phyloP scores from a whole-genome alignment of 1,140 invertebrate species.

The Hycleus phaleratus region DNA sequence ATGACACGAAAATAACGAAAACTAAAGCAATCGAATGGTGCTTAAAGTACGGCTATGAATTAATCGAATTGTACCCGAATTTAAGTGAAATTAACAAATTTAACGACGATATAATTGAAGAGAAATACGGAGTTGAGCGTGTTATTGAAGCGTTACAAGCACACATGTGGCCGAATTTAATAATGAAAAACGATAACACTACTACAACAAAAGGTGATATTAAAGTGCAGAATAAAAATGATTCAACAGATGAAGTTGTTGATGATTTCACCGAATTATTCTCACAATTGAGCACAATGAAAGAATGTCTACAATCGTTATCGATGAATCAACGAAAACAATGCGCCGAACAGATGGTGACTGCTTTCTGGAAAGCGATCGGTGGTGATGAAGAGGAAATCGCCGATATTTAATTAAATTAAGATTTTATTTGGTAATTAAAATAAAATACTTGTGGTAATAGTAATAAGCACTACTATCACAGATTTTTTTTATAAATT shows the following conservation, averaged over 20 bases:
- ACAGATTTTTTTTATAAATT: background rate
- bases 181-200: slow-evolving; percentile 51
- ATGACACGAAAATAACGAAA: slow-evolving; percentile 34
- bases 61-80: slow-evolving; percentile 59
- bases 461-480: too few species aligned
- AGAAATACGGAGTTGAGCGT: slow-evolving; percentile 61
- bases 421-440: too few species aligned
- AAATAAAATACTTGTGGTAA: too few species aligned
- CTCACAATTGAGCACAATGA: slow-evolving; percentile 55
- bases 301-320: slow-evolving; percentile 57
- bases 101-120: slow-evolving; percentile 48
- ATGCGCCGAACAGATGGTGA: slow-evolving; percentile 69
- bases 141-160: slow-evolving; percentile 69
- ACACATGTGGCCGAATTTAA: slow-evolving; percentile 69
- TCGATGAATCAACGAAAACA: slow-evolving; percentile 56
- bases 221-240: slow-evolving; percentile 16
- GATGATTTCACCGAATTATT: slow-evolving; percentile 58
- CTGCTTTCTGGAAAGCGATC: slow-evolving; percentile 71
- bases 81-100: too few species aligned
- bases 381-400: slow-evolving; percentile 68
- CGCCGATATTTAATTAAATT: slow-evolving; percentile 34
- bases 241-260: slow-evolving; percentile 42
- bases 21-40: slow-evolving; percentile 38
- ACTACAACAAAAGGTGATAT: background rate
- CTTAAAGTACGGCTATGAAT: slow-evolving; percentile 52